Percentiles rank a stretch among this genome's conserved stretches.
Conservation (phyloP, 2,888 invertebrate genomes). For the Pseudococcus jackbeardsleyi region DNA sequence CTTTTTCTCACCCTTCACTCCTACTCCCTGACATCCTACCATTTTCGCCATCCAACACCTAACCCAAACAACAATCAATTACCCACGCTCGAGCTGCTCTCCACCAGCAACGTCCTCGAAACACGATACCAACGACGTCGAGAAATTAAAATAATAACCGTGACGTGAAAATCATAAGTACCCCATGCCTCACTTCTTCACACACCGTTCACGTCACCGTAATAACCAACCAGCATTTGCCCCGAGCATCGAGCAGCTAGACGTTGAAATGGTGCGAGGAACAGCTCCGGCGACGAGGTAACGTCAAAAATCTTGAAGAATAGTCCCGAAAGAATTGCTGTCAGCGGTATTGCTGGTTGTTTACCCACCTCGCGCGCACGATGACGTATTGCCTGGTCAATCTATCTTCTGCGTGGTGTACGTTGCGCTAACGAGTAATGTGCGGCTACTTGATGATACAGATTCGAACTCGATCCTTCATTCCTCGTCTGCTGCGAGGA, state of each 20-base stretch:
- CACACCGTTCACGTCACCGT: not conserved
- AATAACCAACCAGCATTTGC: not conserved
- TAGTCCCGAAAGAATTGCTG: conserved; percentile 59
- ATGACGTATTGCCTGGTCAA: conserved; percentile 57
- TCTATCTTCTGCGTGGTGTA: conserved; percentile 43
- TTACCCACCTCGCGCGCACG: conserved; percentile 16
- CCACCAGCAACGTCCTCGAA: not conserved
- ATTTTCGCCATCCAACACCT: not conserved
- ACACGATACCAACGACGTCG: not conserved
- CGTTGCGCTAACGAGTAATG: conserved; percentile 8
- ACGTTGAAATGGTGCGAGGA: not conserved
- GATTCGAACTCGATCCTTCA: conserved; percentile 10
- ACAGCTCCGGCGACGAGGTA: not conserved
- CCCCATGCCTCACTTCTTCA: not conserved
- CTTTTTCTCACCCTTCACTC: no score
- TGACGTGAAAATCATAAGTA: conserved; percentile 11
- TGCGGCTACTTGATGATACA: conserved; percentile 10
- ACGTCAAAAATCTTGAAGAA: conserved; percentile 59
- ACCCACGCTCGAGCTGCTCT: not conserved
- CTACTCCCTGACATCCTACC: no score
- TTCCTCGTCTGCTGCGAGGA: not conserved
- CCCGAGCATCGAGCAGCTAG: not conserved
- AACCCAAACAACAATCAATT: conserved; percentile 10
- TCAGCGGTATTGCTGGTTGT: conserved; percentile 39
- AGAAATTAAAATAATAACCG: conserved; percentile 43